These are phyloP conservation scores for Zoanthus gigantus DNA, from an alignment of 92 coral and sea anemone genomes.

Conservation along the genomic window DNA sequence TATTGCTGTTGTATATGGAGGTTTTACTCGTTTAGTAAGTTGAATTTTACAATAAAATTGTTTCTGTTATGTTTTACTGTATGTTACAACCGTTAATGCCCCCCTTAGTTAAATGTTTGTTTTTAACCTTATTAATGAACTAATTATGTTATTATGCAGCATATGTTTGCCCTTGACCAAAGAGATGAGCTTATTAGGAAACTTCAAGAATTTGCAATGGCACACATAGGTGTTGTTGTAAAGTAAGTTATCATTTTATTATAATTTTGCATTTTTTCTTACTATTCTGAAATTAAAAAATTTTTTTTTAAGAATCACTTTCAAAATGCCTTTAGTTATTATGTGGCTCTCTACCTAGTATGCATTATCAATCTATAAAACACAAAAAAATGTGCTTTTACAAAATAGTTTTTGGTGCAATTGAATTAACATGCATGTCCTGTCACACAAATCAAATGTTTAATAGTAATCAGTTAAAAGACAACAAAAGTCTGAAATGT, in stretches of 20 bases:
- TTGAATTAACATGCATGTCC: no score
- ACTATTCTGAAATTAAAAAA: neutral
- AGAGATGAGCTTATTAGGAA: constrained; percentile 92
- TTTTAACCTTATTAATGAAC: neutral
- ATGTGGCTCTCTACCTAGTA: no score
- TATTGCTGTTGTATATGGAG: constrained; percentile 89
- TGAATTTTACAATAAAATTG: no score
- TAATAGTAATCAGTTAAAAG: no score
- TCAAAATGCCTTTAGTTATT: neutral
- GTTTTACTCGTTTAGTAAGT: constrained; percentile 93
- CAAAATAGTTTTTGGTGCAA: no score
- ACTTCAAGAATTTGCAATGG: constrained; percentile 89
- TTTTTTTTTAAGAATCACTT: neutral
- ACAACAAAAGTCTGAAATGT: no score
- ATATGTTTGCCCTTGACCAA: constrained; percentile 89
- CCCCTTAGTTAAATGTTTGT: no score
- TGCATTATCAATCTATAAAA: no score
- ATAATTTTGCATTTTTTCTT: neutral
- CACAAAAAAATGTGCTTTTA: no score
- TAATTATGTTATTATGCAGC: constrained; percentile 62
- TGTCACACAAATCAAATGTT: no score
- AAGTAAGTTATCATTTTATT: constrained; percentile 62
- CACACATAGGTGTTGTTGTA: constrained; percentile 82
- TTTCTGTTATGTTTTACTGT: no score
- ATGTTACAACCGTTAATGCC: no score